Evolutionary conservation across 2,888 invertebrate species (phyloP), one percentile per base, ranked within the genome.

Genomic region (Drosophila limbata): DNA sequence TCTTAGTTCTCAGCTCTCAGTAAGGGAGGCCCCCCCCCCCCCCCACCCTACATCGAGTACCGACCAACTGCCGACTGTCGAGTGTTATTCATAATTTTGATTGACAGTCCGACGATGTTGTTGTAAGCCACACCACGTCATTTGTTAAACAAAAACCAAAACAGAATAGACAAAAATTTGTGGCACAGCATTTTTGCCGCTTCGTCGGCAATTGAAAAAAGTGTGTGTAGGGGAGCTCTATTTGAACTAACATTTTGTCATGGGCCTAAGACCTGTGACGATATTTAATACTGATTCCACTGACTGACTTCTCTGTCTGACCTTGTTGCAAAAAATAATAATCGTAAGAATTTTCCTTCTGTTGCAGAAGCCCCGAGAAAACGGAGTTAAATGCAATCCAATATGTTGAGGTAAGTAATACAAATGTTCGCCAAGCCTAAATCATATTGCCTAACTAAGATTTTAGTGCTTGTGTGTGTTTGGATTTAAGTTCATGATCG

Each of bases 61-160:
- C 55, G 68, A 63, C 56, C 55, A 65, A 72, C 69, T 69, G 77
- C 65, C 69, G 78, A 75, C 28, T 67, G 67, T 68, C 69, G 81
- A 75, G 33, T 68, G 67, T 66, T 75, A 79, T 87, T 84, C 89
- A 85, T 89, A 89, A 89, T 85, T 89, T 83, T 84, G 89, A 86
- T 86, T 86, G 86, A 85, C 86, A 86, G 79, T 64, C 68, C 13
- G 13, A 35, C 35, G 13, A 5, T 35, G 57, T 48, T 50, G 52
- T 28, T 67, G 63, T 28, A 73, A 64, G 59, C 59, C 57, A 59
- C 63, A 67, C 44, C 39, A 39, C 5, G n/a, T n/a, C 37, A 42
- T 33, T 37, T 37, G 21, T 31, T 56, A 44, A 55, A 50, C 48
- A 55, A 53, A 59, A 56, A 60, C 44, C 55, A 62, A 25, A 42